Evolutionary conservation across 2,888 invertebrate species (phyloP).

Genomic region (Drosophila yooni): DNA sequence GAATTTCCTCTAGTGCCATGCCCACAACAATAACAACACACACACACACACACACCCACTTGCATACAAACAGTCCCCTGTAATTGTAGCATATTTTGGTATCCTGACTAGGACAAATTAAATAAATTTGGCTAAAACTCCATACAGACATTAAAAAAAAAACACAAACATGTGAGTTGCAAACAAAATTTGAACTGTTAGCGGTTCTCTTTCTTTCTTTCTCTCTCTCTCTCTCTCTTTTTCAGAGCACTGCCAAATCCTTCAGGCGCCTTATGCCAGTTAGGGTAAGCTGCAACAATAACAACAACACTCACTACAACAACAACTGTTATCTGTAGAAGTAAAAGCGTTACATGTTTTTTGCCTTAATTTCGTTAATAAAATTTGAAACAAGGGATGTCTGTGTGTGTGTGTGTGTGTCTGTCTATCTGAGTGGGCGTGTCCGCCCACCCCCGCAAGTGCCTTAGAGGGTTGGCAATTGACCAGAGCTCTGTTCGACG

Average conservation of each 20-base stretch:
- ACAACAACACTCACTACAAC: constrained; percentile 34
- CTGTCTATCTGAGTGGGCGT: constrained; percentile 26
- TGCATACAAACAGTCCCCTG: constrained; percentile 14
- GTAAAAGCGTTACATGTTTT: constrained; percentile 50
- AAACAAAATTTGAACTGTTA: constrained; percentile 68
- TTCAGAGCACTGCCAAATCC: constrained; percentile 80
- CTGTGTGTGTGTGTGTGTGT: neutral
- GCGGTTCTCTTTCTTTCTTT: constrained; percentile 70
- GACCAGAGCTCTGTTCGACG: constrained; percentile 23
- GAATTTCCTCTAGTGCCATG: constrained; percentile 33
- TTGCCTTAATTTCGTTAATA: constrained; percentile 66
- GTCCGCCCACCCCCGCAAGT: constrained; percentile 1
- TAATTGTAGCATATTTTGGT: constrained; percentile 48
- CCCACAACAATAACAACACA: constrained; percentile 8
- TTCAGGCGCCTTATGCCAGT: constrained; percentile 83
- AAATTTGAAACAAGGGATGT: constrained; percentile 52
- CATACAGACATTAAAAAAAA: constrained; percentile 30
- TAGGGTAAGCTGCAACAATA: constrained; percentile 81
- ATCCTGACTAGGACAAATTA: constrained; percentile 46
- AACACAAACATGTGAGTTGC: constrained; percentile 32
- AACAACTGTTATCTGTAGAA: constrained; percentile 41
- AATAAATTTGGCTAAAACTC: constrained; percentile 53
- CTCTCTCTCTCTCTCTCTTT: constrained; percentile 74
- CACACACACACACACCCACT: constrained; percentile 10
- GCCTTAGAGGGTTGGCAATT: constrained; percentile 28